phyloP scores from a whole-genome alignment of 1,140 invertebrate genomes.

The Fopius arisanus region DNA sequence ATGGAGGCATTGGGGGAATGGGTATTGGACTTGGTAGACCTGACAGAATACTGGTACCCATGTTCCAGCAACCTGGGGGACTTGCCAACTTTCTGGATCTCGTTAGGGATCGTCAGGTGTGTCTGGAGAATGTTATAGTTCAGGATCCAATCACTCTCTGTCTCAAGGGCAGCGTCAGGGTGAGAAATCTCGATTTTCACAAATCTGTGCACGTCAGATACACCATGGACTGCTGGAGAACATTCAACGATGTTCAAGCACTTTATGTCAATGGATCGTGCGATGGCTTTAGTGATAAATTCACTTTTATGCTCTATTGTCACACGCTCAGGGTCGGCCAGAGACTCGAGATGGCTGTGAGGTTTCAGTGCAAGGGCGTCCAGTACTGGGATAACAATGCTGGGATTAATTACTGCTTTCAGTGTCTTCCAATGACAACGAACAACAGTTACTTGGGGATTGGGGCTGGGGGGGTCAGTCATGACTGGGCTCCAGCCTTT shows the following conservation, averaged over 20 bases:
- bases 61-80: constrained; percentile 85
- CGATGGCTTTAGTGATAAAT: constrained; percentile 92
- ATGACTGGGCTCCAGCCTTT: constrained; percentile 48
- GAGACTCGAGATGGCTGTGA: constrained; percentile 81
- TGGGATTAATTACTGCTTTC: constrained; percentile 85
- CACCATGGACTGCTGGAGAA: constrained; percentile 85
- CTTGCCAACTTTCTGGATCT: constrained; percentile 79
- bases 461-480: background rate
- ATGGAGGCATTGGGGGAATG: background rate
- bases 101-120: constrained; percentile 77
- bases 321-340: constrained; percentile 77
- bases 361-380: constrained; percentile 82
- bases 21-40: constrained; percentile 54
- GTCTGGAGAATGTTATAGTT: constrained; percentile 84
- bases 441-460: constrained; percentile 40
- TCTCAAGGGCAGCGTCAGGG: constrained; percentile 87
- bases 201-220: constrained; percentile 90
- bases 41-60: constrained; percentile 71
- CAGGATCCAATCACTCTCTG: constrained; percentile 75
- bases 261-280: constrained; percentile 88
- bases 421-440: constrained; percentile 72
- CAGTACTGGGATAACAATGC: constrained; percentile 93
- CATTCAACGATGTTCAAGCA: constrained; percentile 81
- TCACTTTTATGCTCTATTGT: constrained; percentile 79
- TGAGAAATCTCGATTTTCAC: constrained; percentile 90